Conservation (phyloP, 2,797 vertebrate species). For the Betta splendens region DNA sequence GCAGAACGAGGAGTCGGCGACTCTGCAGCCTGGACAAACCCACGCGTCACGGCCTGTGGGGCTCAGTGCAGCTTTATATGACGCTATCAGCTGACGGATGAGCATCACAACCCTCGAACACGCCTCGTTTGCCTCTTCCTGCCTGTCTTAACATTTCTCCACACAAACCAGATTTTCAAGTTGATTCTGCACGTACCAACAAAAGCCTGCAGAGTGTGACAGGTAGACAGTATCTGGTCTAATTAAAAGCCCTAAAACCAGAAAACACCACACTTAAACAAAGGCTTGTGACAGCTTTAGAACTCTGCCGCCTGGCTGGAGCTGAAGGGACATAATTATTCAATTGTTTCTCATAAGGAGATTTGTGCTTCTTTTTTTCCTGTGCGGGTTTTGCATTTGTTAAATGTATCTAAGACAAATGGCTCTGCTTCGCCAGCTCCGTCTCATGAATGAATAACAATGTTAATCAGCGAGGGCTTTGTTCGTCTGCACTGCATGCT, state of each 20-base stretch:
- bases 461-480: constrained; percentile 61
- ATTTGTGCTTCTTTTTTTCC: constrained; percentile 30
- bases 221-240: constrained; percentile 3
- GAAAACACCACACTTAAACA: constrained; percentile 37
- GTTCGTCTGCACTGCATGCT: constrained; percentile 40
- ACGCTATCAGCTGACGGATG: too few species aligned
- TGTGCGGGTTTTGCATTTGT: constrained; percentile 53
- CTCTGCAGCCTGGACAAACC: constrained; percentile 9
- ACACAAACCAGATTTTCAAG: background rate
- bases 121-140: too few species aligned
- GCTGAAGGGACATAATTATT: constrained; percentile 52
- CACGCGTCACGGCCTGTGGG: too few species aligned
- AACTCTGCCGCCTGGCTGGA: constrained; percentile 22
- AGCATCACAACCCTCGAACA: too few species aligned
- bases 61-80: too few species aligned
- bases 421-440: constrained; percentile 53
- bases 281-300: constrained; percentile 38
- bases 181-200: constrained; percentile 5
- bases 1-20: constrained; percentile 18
- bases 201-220: constrained; percentile 9
- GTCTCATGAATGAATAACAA: constrained; percentile 73
- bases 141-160: too few species aligned
- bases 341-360: constrained; percentile 52
- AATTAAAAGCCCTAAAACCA: constrained; percentile 42
- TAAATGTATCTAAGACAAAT: constrained; percentile 69